Percentiles rank a stretch among this genome's conserved stretches.
phyloP scores from a whole-genome alignment of 2,113 vertebrate genomes.

The rat (Rattus norvegicus) region GRCr8 NC_086036.1:27570501-27571000 shows the following conservation, averaged over 20 bases:
- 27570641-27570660: neutral
- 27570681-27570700: constrained; percentile 4
- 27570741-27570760: constrained; percentile 27
- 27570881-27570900: neutral
- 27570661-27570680: constrained; percentile 41
- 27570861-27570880: neutral
- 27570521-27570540: neutral
- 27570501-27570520: constrained; percentile 18
- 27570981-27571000: too few relatives aligned
- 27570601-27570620: constrained; percentile 50
- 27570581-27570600: constrained; percentile 46
- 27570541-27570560: neutral
- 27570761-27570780: neutral
- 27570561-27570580: constrained; percentile 17
- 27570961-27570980: too few relatives aligned
- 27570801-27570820: neutral
- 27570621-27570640: neutral
- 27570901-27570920: too few relatives aligned
- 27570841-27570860: neutral
- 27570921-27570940: neutral
- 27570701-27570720: neutral
- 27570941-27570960: neutral
- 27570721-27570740: neutral
- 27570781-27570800: constrained; percentile 50
- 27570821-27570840: neutral